Percentiles rank a stretch among this genome's conserved stretches.
Conservation (phyloP, 2,113 vertebrate genomes). For the Athene noctua region DNA sequence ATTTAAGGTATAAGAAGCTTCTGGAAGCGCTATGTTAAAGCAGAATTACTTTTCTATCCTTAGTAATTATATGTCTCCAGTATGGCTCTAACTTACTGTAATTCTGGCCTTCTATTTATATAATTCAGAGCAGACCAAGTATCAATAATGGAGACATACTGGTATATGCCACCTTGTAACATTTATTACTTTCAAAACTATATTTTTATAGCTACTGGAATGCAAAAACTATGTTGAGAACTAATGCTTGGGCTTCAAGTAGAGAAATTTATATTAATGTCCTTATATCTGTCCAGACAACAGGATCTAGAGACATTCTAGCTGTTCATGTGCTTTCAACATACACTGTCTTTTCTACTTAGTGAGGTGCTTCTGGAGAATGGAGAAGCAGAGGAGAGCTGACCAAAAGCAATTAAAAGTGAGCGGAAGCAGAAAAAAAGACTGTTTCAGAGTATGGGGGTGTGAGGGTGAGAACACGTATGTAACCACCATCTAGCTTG, state of each 20-base stretch:
- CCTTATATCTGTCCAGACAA: not conserved
- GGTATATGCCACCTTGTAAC: not conserved
- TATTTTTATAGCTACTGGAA: not conserved
- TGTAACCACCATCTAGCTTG: not conserved
- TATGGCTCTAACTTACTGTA: not conserved
- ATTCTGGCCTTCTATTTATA: not conserved
- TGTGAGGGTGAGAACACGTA: not conserved
- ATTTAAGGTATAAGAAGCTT: not conserved
- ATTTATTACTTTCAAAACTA: not conserved
- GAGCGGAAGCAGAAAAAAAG: not conserved
- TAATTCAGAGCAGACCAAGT: not conserved
- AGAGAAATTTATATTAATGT: not conserved
- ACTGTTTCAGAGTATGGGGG: not conserved
- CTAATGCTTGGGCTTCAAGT: not conserved
- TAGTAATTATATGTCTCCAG: not conserved
- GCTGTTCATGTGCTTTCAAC: not conserved
- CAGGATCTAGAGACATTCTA: not conserved
- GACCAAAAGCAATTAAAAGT: not conserved
- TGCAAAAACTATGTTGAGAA: not conserved
- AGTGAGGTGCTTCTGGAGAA: not conserved
- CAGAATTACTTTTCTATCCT: not conserved
- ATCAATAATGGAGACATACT: not conserved
- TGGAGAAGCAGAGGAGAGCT: not conserved
- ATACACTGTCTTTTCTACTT: not conserved
- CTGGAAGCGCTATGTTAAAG: not conserved